Conservation (phyloP, 2,888 invertebrate genomes). For the Clistopyga incitator region DNA sequence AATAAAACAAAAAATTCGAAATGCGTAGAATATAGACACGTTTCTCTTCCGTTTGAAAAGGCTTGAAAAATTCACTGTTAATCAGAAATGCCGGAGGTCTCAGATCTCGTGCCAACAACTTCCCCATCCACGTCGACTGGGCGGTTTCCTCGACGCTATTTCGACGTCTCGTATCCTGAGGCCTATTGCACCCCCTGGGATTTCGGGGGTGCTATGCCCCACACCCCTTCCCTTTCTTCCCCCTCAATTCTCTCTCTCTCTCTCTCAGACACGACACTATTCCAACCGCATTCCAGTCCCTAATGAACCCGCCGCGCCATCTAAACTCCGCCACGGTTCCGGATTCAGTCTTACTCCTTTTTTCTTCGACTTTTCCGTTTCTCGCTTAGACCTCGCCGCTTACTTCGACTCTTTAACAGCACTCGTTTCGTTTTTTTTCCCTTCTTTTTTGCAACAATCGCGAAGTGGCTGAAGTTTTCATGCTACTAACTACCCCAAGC, state of each 20-base stretch:
- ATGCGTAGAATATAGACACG: slow-evolving; percentile 24
- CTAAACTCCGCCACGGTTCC: slow-evolving; percentile 74
- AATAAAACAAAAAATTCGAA: background rate
- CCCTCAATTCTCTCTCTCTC: slow-evolving; percentile 7
- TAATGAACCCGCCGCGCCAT: slow-evolving; percentile 76
- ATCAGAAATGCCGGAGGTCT: slow-evolving; percentile 63
- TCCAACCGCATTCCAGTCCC: slow-evolving; percentile 65
- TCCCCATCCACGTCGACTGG: slow-evolving; percentile 35
- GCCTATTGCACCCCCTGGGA: slow-evolving; percentile 78
- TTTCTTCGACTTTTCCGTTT: background rate
- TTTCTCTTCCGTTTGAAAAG: slow-evolving; percentile 38
- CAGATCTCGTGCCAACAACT: slow-evolving; percentile 45
- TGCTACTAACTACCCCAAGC: slow-evolving; percentile 50
- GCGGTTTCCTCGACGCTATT: slow-evolving; percentile 73
- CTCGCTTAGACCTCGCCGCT: slow-evolving; percentile 35
- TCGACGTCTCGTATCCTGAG: slow-evolving; percentile 75
- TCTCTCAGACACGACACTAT: slow-evolving; percentile 59
- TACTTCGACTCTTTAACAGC: slow-evolving; percentile 58
- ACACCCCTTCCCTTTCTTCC: slow-evolving; percentile 15
- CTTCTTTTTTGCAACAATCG: slow-evolving; percentile 74
- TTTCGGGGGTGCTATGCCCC: slow-evolving; percentile 71
- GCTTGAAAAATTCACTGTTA: slow-evolving; percentile 56
- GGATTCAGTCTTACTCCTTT: slow-evolving; percentile 60
- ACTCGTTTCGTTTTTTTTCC: slow-evolving; percentile 61
- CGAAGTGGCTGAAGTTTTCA: slow-evolving; percentile 75